Evolutionary conservation across 2,113 vertebrate species (phyloP).

Genomic region (Atlantisia rogersi): DNA sequence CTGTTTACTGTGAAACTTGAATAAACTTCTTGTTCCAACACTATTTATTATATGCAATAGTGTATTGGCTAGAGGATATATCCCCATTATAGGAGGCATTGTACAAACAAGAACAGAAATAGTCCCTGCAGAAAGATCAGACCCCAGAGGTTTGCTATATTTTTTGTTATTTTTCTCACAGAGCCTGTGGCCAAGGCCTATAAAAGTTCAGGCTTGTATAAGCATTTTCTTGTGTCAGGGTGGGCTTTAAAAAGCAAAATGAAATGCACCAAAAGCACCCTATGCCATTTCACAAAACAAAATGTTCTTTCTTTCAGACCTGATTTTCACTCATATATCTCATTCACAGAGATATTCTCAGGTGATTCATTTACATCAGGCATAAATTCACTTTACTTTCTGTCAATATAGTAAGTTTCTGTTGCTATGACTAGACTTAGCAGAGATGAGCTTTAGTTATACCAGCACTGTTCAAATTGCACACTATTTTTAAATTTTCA

Average conservation of each 20-base stretch:
- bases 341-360: neutral
- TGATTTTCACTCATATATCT: neutral
- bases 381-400: neutral
- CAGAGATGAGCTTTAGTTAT: neutral
- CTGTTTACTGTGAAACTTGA: neutral
- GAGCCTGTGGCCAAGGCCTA: neutral
- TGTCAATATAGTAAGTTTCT: neutral
- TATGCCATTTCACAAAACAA: neutral
- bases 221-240: neutral
- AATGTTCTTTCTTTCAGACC: neutral
- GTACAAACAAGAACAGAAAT: neutral
- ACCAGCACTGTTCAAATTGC: neutral
- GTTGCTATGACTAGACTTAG: neutral
- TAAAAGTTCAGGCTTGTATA: neutral
- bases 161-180: neutral
- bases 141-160: neutral
- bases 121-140: neutral
- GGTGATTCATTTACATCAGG: neutral
- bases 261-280: neutral
- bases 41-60: neutral
- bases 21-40: neutral
- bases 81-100: neutral
- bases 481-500: neutral
- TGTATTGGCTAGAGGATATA: neutral
- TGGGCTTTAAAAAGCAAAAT: neutral